Conservation (phyloP, 2,113 vertebrate species). For the Saccopteryx bilineata region DNA sequence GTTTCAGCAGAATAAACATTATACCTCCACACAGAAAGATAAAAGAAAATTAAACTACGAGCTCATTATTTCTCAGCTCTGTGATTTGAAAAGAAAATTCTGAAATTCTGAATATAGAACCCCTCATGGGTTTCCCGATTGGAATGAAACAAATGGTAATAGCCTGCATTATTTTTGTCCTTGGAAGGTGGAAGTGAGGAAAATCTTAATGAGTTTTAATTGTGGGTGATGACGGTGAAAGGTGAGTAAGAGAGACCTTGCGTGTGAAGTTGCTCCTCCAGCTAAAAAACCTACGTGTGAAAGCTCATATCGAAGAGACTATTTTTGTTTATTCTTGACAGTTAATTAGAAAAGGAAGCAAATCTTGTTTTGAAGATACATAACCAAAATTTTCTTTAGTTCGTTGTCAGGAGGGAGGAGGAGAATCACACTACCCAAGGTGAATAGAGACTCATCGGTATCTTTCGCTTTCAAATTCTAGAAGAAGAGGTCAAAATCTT, state of each 20-base stretch:
- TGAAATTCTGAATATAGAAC: constrained; percentile 57
- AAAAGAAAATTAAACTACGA: constrained; percentile 65
- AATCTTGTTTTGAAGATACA: constrained; percentile 62
- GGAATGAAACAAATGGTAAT: constrained; percentile 73
- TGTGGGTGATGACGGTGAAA: constrained; percentile 59
- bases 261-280: constrained; percentile 44
- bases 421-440: neutral
- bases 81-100: constrained; percentile 69
- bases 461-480: constrained; percentile 68
- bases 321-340: constrained; percentile 77
- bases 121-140: constrained; percentile 53
- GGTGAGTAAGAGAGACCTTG: constrained; percentile 66
- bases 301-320: constrained; percentile 55
- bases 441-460: neutral
- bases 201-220: constrained; percentile 80
- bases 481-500: constrained; percentile 71
- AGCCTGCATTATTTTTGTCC: constrained; percentile 74
- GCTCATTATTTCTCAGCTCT: constrained; percentile 69
- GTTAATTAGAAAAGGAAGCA: constrained; percentile 75
- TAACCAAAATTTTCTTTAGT: constrained; percentile 32
- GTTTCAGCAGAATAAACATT: constrained; percentile 59
- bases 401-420: neutral
- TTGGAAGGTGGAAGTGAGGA: constrained; percentile 76
- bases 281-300: constrained; percentile 59
- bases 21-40: constrained; percentile 40